Evolutionary conservation across 2,888 invertebrate species (phyloP), one percentile per base, ranked within the genome.

Genomic region (Deilephila porcellus): DNA sequence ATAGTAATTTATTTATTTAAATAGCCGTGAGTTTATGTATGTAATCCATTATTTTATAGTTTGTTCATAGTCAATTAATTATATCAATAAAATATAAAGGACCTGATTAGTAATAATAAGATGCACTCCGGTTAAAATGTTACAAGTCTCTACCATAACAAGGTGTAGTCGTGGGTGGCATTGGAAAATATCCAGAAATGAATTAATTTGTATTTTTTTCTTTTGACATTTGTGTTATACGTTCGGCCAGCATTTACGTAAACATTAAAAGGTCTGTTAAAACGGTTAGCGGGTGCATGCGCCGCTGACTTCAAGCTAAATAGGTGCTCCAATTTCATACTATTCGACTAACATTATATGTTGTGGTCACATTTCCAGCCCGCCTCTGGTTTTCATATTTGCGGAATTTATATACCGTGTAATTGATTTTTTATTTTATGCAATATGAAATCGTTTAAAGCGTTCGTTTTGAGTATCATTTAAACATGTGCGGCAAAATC

Each of bases 251-350:
- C 71, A 67, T 76, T 74, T 75, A 71, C 81, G 75, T 75, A 72
- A 71, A 81, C 76, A 64, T 74, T 74, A 79, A 74, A 72, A 74
- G 37, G 75, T 56, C 75, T 77, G 76, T 74, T 77, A 78, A 74
- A 77, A 72, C 71, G 74, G 74, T 75, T 74, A 78, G 75, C 75
- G 72, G 76, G 77, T 70, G 72, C 77, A 76, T 77, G 74, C 71
- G 34, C 76, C 73, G 76, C 76, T 77, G 77, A 74, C 29, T 76
- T 71, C 72, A 73, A 62, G 73, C 75, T 72, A 74, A 81, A 78
- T 78, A 76, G 79, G 74, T 76, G 76, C 79, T 81, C 80, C 74
- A 64, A 81, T 74, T 82, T 75, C 70, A 74, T 67, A 60, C 70
- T 45, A 78, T 71, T 72, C 70, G 71, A 81, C 75, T 67, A 70